These are phyloP conservation scores for Rhegmatorhina hoffmannsi DNA, from an alignment of 2,113 vertebrate species.

Conservation along the genomic window DNA sequence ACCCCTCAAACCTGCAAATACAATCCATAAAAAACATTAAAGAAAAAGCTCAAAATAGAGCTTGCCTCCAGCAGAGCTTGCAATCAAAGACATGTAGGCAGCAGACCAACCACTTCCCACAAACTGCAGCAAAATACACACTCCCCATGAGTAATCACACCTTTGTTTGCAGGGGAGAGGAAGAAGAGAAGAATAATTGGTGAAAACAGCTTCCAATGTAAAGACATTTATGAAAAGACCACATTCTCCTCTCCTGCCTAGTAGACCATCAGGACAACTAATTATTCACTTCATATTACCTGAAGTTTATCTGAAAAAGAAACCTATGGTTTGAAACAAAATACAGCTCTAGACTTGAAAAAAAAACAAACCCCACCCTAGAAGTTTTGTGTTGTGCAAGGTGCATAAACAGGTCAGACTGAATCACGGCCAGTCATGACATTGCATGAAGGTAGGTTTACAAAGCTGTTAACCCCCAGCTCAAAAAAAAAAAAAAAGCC, in stretches of 20 bases:
- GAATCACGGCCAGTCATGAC: neutral
- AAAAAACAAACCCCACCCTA: neutral
- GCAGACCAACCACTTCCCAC: constrained; percentile 59
- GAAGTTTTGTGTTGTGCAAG: neutral
- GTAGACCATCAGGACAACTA: constrained; percentile 2
- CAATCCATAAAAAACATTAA: constrained; percentile 62
- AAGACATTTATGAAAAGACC: constrained; percentile 59
- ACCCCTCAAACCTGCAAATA: constrained; percentile 65
- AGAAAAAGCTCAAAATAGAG: constrained; percentile 60
- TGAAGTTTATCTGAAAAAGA: neutral
- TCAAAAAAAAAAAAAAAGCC: neutral
- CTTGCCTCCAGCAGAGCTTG: constrained; percentile 59
- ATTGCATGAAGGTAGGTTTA: neutral
- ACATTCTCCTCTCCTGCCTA: neutral
- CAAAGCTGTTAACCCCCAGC: neutral
- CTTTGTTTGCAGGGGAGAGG: constrained; percentile 61
- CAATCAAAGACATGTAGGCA: constrained; percentile 67
- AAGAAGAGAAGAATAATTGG: constrained; percentile 58
- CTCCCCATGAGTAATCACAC: constrained; percentile 70
- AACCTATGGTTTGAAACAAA: neutral
- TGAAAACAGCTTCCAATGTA: constrained; percentile 47
- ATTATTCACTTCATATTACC: neutral
- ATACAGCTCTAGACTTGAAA: neutral
- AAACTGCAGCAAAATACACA: constrained; percentile 64
- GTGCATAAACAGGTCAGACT: neutral